Evolutionary conservation across 2,113 vertebrate species (phyloP), one percentile per base, ranked within the genome.

Genomic region (Physeter macrocephalus): DNA sequence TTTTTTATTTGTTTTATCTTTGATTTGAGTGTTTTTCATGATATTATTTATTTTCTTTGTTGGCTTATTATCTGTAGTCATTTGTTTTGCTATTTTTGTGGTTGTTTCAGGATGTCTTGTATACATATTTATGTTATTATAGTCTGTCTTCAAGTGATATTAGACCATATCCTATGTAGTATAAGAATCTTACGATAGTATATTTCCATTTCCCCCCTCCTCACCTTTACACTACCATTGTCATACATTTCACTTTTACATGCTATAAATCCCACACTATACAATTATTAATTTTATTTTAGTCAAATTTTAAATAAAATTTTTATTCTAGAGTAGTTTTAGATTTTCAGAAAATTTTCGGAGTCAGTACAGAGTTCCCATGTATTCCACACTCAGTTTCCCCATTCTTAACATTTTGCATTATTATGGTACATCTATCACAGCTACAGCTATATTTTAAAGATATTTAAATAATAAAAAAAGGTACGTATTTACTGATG

Each of bases 151-250:
- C 59, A 36, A 29, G 57, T 21, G 10, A 77, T 2, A 2, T 8
- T 20, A 15, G 5, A 15, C 6, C 61, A 23, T 27, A 15, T 10
- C 34, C 5, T 17, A 8, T 2, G 4, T 1, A 14, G 34, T 3
- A 0, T 3, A 4, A 66, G 11, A 6, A 21, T 25, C 43, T 9
- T 7, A 3, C 5, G 1, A 1, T 1, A 1, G 12, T 8, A 0
- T 62, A 1, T 46, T 36, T 77, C 41, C 41, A 0, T 18, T 29
- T 20, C 6, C 39, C 1, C 21, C 3, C 12, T 14, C 36, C 3
- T 7, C 29, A 9, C 10, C 36, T 6, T 23, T 17, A 2, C 20
- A 2, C 54, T 1, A 6, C 27, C 9, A 4, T 2, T 34, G 5
- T 29, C 13, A 5, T 8, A 7, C 0, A n/a, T 27, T 49, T 34